Percentiles rank a stretch among this genome's conserved stretches.
phyloP scores from a whole-genome alignment of 1,140 invertebrate genomes.

The Propsilocerus akamusi region DNA sequence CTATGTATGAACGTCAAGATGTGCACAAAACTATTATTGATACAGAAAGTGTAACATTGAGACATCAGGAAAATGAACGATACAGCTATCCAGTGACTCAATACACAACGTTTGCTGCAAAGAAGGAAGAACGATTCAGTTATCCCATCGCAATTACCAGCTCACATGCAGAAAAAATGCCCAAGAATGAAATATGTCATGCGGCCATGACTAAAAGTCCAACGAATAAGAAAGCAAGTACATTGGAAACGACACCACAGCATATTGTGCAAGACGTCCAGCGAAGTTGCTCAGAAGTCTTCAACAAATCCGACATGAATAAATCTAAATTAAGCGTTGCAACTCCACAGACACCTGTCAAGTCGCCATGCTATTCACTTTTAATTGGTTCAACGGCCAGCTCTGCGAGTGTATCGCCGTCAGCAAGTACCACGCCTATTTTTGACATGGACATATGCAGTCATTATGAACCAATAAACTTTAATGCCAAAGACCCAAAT shows the following conservation, averaged over 20 bases:
- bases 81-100: constrained; percentile 23
- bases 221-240: background rate
- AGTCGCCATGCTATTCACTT: constrained; percentile 21
- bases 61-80: constrained; percentile 8
- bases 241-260: background rate
- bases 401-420: constrained; percentile 17
- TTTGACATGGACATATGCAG: constrained; percentile 21
- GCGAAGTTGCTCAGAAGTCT: constrained; percentile 9
- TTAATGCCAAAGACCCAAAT: background rate
- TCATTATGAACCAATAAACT: constrained; percentile 8
- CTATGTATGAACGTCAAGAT: background rate
- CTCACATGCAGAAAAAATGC: background rate
- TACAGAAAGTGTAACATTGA: background rate
- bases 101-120: constrained; percentile 12
- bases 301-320: constrained; percentile 11
- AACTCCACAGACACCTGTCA: constrained; percentile 19
- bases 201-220: background rate
- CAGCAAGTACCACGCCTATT: constrained; percentile 18
- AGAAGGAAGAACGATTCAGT: constrained; percentile 22
- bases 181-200: background rate
- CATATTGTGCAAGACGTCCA: constrained; percentile 5
- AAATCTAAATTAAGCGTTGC: constrained; percentile 14
- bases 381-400: constrained; percentile 16
- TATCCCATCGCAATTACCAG: constrained; percentile 12
- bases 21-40: background rate